Percentiles rank a stretch among this genome's conserved stretches.
Evolutionary conservation across 2,797 vertebrate genomes (phyloP).

Genomic region (Gila robusta): DNA sequence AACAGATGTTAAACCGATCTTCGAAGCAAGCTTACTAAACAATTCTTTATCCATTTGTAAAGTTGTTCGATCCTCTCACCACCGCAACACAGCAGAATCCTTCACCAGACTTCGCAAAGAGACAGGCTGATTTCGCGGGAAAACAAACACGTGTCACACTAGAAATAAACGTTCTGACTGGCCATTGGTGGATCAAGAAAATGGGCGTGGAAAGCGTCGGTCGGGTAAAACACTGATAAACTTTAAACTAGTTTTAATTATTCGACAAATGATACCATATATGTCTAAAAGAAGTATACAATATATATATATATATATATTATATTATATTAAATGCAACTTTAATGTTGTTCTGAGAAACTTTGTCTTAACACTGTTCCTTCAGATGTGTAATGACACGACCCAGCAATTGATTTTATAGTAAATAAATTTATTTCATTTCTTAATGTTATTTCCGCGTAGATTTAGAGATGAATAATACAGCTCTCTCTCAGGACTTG

Average conservation of each 20-base stretch:
- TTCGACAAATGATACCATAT: neutral
- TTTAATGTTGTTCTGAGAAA: neutral
- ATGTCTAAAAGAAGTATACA: neutral
- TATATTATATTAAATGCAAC: too few species aligned
- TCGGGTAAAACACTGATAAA: neutral
- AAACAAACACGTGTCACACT: conserved; percentile 52
- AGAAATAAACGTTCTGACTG: neutral
- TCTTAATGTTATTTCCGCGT: neutral
- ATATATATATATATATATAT: too few species aligned
- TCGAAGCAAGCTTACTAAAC: conserved; percentile 66
- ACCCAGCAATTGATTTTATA: neutral
- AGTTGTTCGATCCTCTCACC: neutral
- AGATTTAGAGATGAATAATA: neutral
- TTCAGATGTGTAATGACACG: neutral
- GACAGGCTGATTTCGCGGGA: conserved; percentile 61
- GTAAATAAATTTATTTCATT: neutral
- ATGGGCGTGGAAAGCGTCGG: neutral
- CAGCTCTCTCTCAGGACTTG: neutral
- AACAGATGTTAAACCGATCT: conserved; percentile 68
- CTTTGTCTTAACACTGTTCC: too few species aligned
- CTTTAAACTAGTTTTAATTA: neutral
- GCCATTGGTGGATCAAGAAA: conserved; percentile 34
- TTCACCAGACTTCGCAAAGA: conserved; percentile 49
- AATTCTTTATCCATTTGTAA: conserved; percentile 69
- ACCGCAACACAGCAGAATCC: neutral